Evolutionary conservation across 2,888 invertebrate species (phyloP), one percentile per base, ranked within the genome.

Genomic region (Chouioia cunea): DNA sequence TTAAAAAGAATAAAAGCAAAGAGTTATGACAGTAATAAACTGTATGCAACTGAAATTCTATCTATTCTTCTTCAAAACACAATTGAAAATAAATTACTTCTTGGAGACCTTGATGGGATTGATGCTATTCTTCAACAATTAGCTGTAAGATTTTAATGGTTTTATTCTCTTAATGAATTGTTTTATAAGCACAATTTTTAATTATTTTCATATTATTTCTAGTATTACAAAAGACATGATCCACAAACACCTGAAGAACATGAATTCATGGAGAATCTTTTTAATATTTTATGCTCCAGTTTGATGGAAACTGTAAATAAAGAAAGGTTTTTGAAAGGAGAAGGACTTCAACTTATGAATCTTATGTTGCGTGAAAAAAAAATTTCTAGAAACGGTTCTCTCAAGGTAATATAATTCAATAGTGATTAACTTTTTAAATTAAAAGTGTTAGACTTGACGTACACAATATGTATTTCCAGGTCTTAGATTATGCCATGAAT

Each of bases 321-420:
- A 59, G 95, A 96, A 75, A 91, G 93, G 69, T 99, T 99, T 85
- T 88, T 99, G 43, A 92, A 94, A 79, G 99, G 97, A 2, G 99
- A 99, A 88, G 99, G 99, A 2, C 88, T 99, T 59, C 99, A 99
- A 86, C 90, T 99, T 56, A 99, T 99, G 99, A 99, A 99, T 87
- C 90, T 99, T 71, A 99, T 99, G 97, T 88, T 99, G 48, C 90
- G 96, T 74, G 99, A 99, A 85, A 98, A 98, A 88, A 99, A 99
- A 87, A 91, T 95, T 87, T 97, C 97, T 0, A 90, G 99, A 14
- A 97, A 97, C 85, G 97, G 99, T 52, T 98, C 98, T 0, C 87
- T 99, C 0, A 99, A 98, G 87, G 97, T 83, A 75, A 36, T 18
- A 15, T 50, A 2, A 59, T 53, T n/a, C 16, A 58, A 62, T 62